A percentile compares a stretch with the other conserved stretches of the same genome.
Evolutionary conservation across 1,140 invertebrate species (phyloP).

Genomic region (Epicauta chinensis): DNA sequence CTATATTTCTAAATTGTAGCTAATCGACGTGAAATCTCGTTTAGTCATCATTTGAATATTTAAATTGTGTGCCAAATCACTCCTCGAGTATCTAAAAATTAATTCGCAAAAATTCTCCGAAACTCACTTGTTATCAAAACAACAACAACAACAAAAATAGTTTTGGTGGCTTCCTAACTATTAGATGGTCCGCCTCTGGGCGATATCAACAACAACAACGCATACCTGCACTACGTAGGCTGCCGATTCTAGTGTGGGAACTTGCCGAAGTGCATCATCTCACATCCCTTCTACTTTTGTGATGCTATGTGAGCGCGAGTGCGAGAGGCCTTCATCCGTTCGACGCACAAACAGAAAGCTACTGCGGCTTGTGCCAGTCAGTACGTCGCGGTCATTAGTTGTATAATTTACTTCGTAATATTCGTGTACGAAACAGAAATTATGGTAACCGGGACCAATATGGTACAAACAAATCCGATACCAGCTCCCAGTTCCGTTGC

Average conservation of each 20-base stretch:
- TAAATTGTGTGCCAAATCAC: no score
- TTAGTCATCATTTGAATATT: no score
- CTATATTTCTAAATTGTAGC: no score
- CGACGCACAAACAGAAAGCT: background rate
- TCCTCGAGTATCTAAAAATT: no score
- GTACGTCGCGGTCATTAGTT: background rate
- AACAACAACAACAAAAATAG: no score
- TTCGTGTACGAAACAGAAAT: background rate
- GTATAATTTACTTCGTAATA: background rate
- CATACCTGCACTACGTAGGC: slow-evolving; percentile 13
- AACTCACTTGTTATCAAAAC: no score
- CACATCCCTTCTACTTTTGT: slow-evolving; percentile 14
- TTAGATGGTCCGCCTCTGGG: slow-evolving; percentile 7
- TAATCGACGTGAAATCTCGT: no score
- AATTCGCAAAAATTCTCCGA: no score
- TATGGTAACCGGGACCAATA: slow-evolving; percentile 25
- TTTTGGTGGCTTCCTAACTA: no score
- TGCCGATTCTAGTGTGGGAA: slow-evolving; percentile 10
- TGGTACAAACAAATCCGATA: slow-evolving; percentile 5
- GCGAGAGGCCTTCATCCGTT: no score
- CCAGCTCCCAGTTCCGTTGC: slow-evolving; percentile 2
- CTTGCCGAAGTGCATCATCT: slow-evolving; percentile 14
- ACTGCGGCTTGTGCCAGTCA: slow-evolving; percentile 8
- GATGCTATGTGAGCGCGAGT: background rate
- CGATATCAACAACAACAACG: slow-evolving; percentile 1